Conservation (phyloP, 2,113 vertebrate genomes). For the Lamprotornis superbus region DNA sequence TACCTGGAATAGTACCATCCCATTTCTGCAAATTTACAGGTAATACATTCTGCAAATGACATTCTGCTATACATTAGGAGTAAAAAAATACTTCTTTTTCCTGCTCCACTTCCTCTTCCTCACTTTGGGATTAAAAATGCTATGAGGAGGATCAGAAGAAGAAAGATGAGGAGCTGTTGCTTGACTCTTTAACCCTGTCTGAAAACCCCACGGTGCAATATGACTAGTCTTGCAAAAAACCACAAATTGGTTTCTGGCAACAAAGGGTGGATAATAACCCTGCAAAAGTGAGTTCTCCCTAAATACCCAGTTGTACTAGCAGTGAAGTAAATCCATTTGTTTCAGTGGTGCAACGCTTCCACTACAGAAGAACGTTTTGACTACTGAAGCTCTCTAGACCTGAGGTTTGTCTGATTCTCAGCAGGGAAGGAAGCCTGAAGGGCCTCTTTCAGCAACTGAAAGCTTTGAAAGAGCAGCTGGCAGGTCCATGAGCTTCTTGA, state of each 20-base stretch:
- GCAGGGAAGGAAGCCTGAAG: neutral
- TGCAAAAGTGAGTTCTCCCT: neutral
- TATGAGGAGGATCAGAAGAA: neutral
- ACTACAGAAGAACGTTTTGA: neutral
- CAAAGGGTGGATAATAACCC: neutral
- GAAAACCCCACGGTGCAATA: neutral
- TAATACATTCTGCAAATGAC: neutral
- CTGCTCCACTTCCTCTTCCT: neutral
- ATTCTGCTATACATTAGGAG: neutral
- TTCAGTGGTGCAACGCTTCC: neutral
- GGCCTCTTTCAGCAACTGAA: neutral
- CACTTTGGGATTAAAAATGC: neutral
- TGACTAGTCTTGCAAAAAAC: neutral
- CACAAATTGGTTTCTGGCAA: neutral
- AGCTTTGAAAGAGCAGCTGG: constrained; percentile 46
- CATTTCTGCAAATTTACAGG: neutral
- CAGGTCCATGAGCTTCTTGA: constrained; percentile 22
- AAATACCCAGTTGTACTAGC: neutral
- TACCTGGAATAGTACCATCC: neutral
- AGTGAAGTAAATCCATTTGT: neutral
- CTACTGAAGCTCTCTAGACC: neutral
- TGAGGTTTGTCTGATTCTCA: neutral
- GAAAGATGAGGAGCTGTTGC: constrained; percentile 34
- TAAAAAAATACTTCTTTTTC: neutral
- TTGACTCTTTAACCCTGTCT: neutral